Conservation (phyloP, 2,888 invertebrate species). For the Sarcophaga rosellei region DNA sequence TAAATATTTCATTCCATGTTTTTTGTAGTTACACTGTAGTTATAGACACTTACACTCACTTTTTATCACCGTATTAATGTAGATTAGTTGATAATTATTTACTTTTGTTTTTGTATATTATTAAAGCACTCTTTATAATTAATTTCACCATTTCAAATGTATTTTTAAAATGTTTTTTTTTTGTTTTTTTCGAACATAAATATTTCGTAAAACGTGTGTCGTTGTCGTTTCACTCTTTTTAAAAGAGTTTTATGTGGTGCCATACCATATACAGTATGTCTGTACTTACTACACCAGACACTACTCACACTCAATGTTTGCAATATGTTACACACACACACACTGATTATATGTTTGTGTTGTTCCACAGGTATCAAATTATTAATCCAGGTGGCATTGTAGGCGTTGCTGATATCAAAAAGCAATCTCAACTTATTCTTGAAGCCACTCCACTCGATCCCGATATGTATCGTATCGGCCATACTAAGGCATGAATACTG, state of each 20-base stretch:
- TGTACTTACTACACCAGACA: background rate
- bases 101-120: background rate
- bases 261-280: background rate
- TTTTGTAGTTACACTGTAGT: background rate
- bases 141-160: background rate
- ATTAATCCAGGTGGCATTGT: constrained; percentile 94
- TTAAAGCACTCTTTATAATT: background rate
- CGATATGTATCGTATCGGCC: constrained; percentile 97
- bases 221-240: background rate
- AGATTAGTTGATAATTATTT: background rate
- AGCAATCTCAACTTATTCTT: constrained; percentile 91
- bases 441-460: constrained; percentile 91
- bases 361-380: constrained; percentile 95
- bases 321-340: constrained; percentile 53
- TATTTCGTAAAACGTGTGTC: background rate
- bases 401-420: constrained; percentile 89
- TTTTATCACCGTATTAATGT: background rate
- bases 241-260: background rate
- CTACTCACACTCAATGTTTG: constrained; percentile 47
- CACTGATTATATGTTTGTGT: constrained; percentile 52
- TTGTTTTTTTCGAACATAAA: background rate
- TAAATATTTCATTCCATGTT: background rate
- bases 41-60: background rate
- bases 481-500: constrained; percentile 95
- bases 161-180: background rate